Evolutionary conservation across 1,140 invertebrate species (phyloP).

Genomic region (Fragariocoptes setiger): DNA sequence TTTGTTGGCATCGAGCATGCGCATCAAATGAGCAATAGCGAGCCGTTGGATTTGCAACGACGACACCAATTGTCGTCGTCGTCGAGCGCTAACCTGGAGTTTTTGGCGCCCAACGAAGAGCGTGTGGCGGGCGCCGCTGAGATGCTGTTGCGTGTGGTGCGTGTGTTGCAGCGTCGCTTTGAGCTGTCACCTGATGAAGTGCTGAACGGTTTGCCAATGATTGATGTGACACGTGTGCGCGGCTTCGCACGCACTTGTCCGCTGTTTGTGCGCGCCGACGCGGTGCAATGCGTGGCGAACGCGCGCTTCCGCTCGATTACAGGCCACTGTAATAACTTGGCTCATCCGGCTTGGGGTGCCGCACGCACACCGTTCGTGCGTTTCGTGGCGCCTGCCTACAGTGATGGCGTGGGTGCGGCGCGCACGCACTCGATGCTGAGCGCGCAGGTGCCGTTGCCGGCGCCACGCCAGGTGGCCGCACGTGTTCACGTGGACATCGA

Average conservation of each 20-base stretch:
- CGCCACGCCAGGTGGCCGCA: conserved; percentile 24
- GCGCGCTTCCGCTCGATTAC: conserved; percentile 24
- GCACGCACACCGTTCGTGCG: conserved; percentile 31
- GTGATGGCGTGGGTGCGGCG: conserved; percentile 6
- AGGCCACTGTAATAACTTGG: conserved; percentile 61
- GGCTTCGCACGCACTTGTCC: conserved; percentile 44
- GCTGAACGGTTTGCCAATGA: conserved; percentile 44
- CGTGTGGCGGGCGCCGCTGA: no score
- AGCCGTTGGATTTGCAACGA: no score
- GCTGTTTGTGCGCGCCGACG: conserved; percentile 19
- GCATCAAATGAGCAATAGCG: no score
- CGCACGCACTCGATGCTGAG: conserved; percentile 12
- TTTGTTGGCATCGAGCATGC: no score
- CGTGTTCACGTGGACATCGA: conserved; percentile 12
- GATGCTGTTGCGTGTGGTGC: no score
- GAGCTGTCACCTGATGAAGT: conserved; percentile 48
- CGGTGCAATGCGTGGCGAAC: conserved; percentile 23
- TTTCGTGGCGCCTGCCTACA: conserved; percentile 14
- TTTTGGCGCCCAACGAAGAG: no score
- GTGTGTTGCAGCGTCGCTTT: conserved; percentile 16
- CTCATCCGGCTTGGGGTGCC: conserved; percentile 62
- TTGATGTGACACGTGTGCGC: conserved; percentile 52
- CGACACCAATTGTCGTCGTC: no score
- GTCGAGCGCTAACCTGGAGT: no score
- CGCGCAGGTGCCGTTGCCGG: conserved; percentile 10